These are phyloP conservation scores for Phaenicophaeus curvirostris DNA, from an alignment of 2,797 vertebrate species.

Conservation along the genomic window DNA sequence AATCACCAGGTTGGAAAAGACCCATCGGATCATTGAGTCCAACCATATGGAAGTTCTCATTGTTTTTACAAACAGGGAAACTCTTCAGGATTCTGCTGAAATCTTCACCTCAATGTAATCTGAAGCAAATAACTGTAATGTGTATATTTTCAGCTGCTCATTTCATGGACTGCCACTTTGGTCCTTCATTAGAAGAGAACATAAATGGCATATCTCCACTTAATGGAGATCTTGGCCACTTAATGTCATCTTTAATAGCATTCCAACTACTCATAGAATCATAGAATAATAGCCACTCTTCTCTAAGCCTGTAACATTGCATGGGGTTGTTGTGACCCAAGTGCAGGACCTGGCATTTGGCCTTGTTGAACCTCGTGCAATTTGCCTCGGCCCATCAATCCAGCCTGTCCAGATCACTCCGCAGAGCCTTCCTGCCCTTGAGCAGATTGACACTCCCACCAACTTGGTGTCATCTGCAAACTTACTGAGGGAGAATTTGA, in stretches of 20 bases:
- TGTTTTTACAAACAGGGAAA: neutral
- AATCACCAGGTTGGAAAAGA: no score
- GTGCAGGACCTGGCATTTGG: no score
- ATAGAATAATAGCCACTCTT: no score
- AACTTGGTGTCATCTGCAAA: no score
- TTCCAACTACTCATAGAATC: neutral
- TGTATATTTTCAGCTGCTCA: neutral
- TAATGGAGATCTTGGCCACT: neutral
- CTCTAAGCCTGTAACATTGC: no score
- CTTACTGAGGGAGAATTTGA: no score
- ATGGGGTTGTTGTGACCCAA: no score
- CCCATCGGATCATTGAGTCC: no score
- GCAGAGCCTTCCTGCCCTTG: no score
- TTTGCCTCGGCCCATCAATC: rapidly evolving
- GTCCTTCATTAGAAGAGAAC: neutral
- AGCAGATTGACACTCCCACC: no score
- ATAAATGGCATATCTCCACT: neutral
- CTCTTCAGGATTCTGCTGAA: neutral
- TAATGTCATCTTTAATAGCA: neutral
- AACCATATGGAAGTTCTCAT: neutral
- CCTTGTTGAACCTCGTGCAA: no score
- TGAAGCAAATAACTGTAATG: neutral
- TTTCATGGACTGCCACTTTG: neutral
- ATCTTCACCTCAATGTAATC: neutral
- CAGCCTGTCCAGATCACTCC: neutral